phyloP scores from a whole-genome alignment of 2,888 invertebrate genomes.

The Spicauda simplicius region DNA sequence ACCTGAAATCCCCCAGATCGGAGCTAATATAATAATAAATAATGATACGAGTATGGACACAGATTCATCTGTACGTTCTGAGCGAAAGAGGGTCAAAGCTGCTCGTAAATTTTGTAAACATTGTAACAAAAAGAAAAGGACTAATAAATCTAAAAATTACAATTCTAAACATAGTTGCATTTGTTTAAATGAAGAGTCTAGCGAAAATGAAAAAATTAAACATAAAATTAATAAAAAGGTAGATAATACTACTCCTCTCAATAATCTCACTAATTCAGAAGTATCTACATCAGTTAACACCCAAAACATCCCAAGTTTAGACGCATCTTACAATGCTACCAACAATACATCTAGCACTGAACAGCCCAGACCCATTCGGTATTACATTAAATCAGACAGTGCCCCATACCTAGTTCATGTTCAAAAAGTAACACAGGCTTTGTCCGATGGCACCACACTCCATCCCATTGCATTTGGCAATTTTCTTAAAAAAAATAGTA shows the following conservation, averaged over 20 bases:
- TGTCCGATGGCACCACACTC: conserved; percentile 16
- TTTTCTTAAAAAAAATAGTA: not conserved
- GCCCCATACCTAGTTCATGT: conserved; percentile 10
- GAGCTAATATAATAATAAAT: conserved; percentile 4
- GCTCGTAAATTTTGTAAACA: not conserved
- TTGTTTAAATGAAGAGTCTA: not conserved
- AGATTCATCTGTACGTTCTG: not conserved
- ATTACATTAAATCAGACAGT: not conserved
- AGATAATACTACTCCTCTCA: not conserved
- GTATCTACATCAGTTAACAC: no score
- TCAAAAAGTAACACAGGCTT: conserved; percentile 9
- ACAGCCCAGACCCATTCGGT: not conserved
- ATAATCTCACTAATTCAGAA: not conserved
- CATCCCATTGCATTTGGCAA: conserved; percentile 14
- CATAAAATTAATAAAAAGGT: not conserved
- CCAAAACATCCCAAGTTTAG: no score
- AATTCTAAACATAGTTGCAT: not conserved
- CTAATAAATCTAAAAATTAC: not conserved
- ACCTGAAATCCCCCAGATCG: conserved; percentile 8
- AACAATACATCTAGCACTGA: not conserved
- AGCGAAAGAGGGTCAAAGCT: not conserved
- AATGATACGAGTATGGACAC: conserved; percentile 13
- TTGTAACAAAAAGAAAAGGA: not conserved
- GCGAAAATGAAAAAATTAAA: not conserved
- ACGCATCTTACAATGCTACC: not conserved